Conservation (phyloP, 2,113 vertebrate species). For the Coturnix japonica region DNA sequence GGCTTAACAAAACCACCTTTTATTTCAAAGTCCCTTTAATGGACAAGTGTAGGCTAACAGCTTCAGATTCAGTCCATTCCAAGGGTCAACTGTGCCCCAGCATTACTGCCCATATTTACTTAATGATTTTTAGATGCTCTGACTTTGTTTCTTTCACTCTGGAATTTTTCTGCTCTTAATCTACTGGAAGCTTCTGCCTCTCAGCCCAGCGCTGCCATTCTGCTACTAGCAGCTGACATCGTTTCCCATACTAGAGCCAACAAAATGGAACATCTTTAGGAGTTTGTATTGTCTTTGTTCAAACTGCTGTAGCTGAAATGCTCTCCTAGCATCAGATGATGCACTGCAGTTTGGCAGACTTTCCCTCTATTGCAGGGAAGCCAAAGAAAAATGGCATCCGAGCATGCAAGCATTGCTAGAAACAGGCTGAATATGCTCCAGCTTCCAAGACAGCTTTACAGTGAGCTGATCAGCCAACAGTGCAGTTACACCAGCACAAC, state of each 20-base stretch:
- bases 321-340: neutral
- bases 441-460: neutral
- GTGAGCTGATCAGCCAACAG: neutral
- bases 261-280: neutral
- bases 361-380: neutral
- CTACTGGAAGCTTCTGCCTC: neutral
- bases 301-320: constrained; percentile 2
- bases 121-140: neutral
- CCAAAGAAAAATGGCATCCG: neutral
- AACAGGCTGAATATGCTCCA: neutral
- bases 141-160: neutral
- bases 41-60: neutral
- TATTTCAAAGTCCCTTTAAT: neutral
- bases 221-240: neutral
- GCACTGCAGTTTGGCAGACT: neutral
- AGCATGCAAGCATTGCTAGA: neutral
- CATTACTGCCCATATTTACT: neutral
- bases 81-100: neutral
- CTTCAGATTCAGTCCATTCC: neutral
- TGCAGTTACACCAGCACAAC: neutral
- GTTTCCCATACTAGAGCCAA: neutral
- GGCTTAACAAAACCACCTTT: neutral
- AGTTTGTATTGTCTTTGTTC: neutral
- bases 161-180: neutral
- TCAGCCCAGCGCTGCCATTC: neutral